phyloP scores from a whole-genome alignment of 2,113 vertebrate genomes.

The Pimephales promelas region DNA sequence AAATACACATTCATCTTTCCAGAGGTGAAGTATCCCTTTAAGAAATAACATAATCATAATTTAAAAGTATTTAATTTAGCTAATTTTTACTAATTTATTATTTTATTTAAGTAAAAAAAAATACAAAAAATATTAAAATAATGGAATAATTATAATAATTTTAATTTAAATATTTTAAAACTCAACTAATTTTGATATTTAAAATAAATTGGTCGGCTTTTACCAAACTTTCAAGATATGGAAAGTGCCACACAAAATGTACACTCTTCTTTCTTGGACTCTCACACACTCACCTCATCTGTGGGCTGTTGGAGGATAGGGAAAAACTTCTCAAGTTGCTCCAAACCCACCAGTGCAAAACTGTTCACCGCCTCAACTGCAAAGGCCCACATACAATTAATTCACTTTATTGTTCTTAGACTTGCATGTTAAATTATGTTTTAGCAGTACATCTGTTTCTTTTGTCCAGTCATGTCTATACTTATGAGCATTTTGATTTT shows the following conservation, averaged over 20 bases:
- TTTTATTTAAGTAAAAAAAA: neutral
- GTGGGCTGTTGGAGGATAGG: constrained; percentile 72
- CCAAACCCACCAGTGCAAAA: constrained; percentile 68
- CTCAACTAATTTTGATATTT: neutral
- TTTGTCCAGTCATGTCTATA: neutral
- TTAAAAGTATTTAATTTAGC: too few species aligned
- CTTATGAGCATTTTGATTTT: neutral
- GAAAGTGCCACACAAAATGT: too few species aligned
- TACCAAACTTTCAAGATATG: too few species aligned
- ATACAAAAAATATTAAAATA: neutral
- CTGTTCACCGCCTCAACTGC: constrained; percentile 70
- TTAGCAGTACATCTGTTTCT: neutral
- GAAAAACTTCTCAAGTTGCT: constrained; percentile 69
- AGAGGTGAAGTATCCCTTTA: too few species aligned
- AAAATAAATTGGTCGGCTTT: neutral
- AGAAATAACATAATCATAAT: too few species aligned
- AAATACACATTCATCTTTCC: too few species aligned
- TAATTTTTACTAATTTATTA: too few species aligned
- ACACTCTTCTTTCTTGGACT: too few species aligned
- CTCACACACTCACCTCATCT: constrained; percentile 66
- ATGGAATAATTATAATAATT: neutral
- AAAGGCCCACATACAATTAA: neutral
- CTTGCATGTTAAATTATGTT: too few species aligned
- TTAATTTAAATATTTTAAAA: neutral
- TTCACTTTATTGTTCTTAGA: neutral